Base-by-base conservation (phyloP, 2,113 vertebrate genomes). In the Microtus montanus region DNA sequence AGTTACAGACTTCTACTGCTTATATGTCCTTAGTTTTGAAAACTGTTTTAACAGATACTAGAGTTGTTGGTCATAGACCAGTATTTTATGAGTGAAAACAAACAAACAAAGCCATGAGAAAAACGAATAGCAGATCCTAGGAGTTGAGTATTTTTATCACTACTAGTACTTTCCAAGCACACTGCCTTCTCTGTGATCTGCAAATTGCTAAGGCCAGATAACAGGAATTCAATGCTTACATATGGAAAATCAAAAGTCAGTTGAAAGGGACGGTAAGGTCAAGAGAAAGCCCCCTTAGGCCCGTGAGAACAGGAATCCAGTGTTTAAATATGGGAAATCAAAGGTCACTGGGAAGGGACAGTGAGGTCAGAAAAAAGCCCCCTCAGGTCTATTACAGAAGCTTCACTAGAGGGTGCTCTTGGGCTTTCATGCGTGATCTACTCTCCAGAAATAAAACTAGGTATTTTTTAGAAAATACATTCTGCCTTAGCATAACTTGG, bases 371-470 rank as follows among this genome's bases (percentile, higher is more conserved):
- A 58, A 93, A 71, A 24, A 93, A 96, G 73, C 70, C 88, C 94
- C 96, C 90, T 92, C 77, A 66, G 61, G 77, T 35, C 94, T 96
- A 92, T 52, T 95, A 38, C 47, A 90, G 26, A 97, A 97, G 71
- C 96, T 96, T 97, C 97, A 96, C 97, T 97, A 98, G 97, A 97
- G 97, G 97, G 97, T 97, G 97, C 97, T 97, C 96, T 97, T 97
- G 97, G 96, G 90, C 96, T 97, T 94, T 91, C 86, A 82, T 73
- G 94, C 85, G 41, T 94, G 94, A 73, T 93, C 90, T 92, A 14
- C 77, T 94, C n/a, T 58, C 58, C 44, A 78, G 5, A 49, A 58
- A 88, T 33, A 87, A 95, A 94, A 93, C 30, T 41, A 91, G 86
- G 2, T 13, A 93, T 74, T 64, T 9, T 61, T 90, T 66, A 90